Evolutionary conservation across 2,113 vertebrate genomes (phyloP).

Genomic region (Paralichthys olivaceus): DNA sequence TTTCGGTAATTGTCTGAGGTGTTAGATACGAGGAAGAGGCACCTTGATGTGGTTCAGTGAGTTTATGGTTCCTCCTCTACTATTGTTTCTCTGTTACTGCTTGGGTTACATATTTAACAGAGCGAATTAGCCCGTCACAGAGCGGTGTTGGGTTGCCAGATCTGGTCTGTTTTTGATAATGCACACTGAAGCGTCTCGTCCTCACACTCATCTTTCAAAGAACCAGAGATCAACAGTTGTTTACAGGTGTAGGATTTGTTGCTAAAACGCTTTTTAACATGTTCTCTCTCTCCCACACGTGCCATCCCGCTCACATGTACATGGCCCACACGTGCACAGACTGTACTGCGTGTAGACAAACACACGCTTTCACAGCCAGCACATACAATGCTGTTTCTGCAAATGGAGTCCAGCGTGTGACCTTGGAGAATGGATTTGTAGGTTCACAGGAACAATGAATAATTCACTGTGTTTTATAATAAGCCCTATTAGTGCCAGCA

Average conservation of each 20-base stretch:
- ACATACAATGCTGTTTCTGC: slow-evolving; percentile 12
- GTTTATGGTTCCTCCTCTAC: slow-evolving; percentile 9
- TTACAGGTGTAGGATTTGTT: slow-evolving; percentile 15
- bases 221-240: slow-evolving; percentile 20
- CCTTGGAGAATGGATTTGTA: slow-evolving; percentile 58
- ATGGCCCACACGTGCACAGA: slow-evolving; percentile 22
- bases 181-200: slow-evolving; percentile 7
- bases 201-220: slow-evolving; percentile 28
- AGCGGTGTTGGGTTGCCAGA: slow-evolving; percentile 26
- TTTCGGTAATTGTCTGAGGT: slow-evolving; percentile 16
- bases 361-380: slow-evolving; percentile 2
- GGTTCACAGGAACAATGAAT: slow-evolving; percentile 61
- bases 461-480: slow-evolving; percentile 69
- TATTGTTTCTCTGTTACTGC: slow-evolving; percentile 33
- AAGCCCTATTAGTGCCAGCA: slow-evolving; percentile 68
- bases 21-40: neutral
- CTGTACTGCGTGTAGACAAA: neutral
- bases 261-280: slow-evolving; percentile 23
- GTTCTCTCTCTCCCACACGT: slow-evolving; percentile 6
- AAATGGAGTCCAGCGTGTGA: slow-evolving; percentile 43
- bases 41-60: slow-evolving; percentile 2
- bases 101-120: slow-evolving; percentile 43
- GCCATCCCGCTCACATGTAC: slow-evolving; percentile 6
- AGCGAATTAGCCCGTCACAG: slow-evolving; percentile 38
- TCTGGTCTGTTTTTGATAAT: slow-evolving; percentile 18